Evolutionary conservation across 2,797 vertebrate genomes (phyloP).

Genomic region (Melanitta fusca): DNA sequence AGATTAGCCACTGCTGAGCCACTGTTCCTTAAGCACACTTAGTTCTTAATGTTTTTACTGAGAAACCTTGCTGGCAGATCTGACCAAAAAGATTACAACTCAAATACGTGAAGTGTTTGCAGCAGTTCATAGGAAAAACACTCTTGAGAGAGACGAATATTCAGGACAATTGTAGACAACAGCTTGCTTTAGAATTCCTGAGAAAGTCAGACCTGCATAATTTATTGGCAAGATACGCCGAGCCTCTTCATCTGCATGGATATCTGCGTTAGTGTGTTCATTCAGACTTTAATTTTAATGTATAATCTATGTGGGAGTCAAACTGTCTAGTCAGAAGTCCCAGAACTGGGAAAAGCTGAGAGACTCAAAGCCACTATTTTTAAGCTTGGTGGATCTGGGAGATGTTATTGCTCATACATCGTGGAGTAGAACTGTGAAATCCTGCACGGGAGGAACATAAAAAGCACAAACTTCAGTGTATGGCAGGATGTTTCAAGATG

Average conservation of each 20-base stretch:
- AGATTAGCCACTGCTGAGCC: not conserved
- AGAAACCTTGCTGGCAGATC: not conserved
- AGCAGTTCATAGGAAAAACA: fast-evolving
- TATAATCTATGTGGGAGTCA: not conserved
- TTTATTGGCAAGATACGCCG: not conserved
- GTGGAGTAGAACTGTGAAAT: not conserved
- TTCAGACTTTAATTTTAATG: not conserved
- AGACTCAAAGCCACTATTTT: not conserved
- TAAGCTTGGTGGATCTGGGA: not conserved
- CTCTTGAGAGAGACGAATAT: not conserved
- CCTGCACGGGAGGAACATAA: not conserved
- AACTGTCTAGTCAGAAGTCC: not conserved
- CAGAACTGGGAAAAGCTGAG: not conserved
- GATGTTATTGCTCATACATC: fast-evolving
- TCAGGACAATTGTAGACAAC: not conserved
- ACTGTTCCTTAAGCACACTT: not conserved
- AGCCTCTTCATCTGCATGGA: not conserved
- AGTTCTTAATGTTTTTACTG: not conserved
- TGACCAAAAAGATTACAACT: not conserved
- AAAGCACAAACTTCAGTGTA: not conserved
- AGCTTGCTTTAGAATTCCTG: not conserved
- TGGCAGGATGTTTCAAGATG: not conserved
- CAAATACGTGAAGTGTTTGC: not conserved
- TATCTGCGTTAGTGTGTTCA: not conserved
- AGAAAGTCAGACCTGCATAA: not conserved